Conservation (phyloP, 2,113 vertebrate species). For the Coreoperca whiteheadi region DNA sequence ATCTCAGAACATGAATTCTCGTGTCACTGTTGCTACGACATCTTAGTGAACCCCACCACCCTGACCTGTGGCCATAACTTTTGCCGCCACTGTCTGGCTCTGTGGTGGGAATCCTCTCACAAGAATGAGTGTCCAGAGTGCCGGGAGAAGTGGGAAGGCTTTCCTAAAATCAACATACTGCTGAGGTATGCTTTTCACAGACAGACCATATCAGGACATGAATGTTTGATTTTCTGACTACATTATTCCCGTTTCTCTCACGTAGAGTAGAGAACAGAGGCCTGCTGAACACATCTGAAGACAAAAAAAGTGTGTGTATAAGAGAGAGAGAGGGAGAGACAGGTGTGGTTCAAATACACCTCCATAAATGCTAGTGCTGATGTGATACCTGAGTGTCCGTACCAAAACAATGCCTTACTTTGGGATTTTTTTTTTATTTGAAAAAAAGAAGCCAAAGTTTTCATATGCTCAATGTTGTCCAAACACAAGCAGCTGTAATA, state of each 20-base stretch:
- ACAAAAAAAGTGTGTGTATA: neutral
- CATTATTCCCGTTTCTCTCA: neutral
- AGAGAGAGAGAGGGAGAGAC: too few relatives aligned
- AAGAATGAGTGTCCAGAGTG: conserved; percentile 96
- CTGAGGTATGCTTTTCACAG: conserved; percentile 86
- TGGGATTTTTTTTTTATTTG: too few relatives aligned
- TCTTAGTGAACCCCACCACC: conserved; percentile 94
- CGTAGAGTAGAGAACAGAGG: conserved; percentile 2
- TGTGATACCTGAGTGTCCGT: too few relatives aligned
- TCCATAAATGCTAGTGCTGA: neutral
- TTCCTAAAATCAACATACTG: conserved; percentile 95
- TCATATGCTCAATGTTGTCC: too few relatives aligned
- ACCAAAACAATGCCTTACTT: too few relatives aligned
- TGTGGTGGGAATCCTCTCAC: conserved; percentile 93
- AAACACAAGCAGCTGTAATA: too few relatives aligned
- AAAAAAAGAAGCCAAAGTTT: too few relatives aligned
- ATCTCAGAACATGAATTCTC: conserved; percentile 90
- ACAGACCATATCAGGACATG: neutral
- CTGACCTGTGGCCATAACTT: conserved; percentile 97
- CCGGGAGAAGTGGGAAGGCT: conserved; percentile 95
- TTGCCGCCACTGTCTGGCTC: conserved; percentile 94
- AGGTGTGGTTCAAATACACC: neutral
- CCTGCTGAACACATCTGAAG: neutral
- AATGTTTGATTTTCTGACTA: conserved; percentile 23
- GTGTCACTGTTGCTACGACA: conserved; percentile 95